Conservation (phyloP, 2,888 invertebrate species). For the Furcula furcula region DNA sequence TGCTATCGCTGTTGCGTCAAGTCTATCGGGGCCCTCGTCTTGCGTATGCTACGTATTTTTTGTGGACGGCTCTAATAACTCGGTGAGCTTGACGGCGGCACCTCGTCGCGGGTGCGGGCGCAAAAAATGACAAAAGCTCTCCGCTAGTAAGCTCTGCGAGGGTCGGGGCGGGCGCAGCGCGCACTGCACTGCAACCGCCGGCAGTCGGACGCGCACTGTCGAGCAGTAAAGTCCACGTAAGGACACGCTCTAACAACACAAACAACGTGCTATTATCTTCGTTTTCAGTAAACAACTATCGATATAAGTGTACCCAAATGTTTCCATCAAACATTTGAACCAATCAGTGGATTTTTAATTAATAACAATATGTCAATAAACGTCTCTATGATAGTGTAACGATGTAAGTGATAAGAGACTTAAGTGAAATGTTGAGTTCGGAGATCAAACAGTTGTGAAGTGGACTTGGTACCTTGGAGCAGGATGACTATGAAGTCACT, state of each 20-base stretch:
- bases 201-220: conserved; percentile 59
- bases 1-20: conserved; percentile 60
- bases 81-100: conserved; percentile 79
- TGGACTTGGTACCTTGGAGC: conserved; percentile 50
- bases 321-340: conserved; percentile 37
- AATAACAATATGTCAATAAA: conserved; percentile 37
- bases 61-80: conserved; percentile 71
- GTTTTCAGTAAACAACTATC: conserved; percentile 16
- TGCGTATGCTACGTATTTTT: conserved; percentile 67
- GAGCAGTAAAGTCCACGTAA: conserved; percentile 16
- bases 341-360: conserved; percentile 36
- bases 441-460: conserved; percentile 62
- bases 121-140: conserved; percentile 80
- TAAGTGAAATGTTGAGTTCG: conserved; percentile 57
- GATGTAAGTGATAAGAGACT: conserved; percentile 66
- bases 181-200: conserved; percentile 33
- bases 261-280: conserved; percentile 11
- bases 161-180: conserved; percentile 59
- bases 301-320: conserved; percentile 24
- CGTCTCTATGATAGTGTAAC: conserved; percentile 44
- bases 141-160: conserved; percentile 55
- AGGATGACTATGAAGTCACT: conserved; percentile 84
- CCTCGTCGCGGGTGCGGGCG: conserved; percentile 74
- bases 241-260: conserved; percentile 4
- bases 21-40: conserved; percentile 68